Evolutionary conservation across 2,888 invertebrate species (phyloP).

Genomic region (Cinara cedri): DNA sequence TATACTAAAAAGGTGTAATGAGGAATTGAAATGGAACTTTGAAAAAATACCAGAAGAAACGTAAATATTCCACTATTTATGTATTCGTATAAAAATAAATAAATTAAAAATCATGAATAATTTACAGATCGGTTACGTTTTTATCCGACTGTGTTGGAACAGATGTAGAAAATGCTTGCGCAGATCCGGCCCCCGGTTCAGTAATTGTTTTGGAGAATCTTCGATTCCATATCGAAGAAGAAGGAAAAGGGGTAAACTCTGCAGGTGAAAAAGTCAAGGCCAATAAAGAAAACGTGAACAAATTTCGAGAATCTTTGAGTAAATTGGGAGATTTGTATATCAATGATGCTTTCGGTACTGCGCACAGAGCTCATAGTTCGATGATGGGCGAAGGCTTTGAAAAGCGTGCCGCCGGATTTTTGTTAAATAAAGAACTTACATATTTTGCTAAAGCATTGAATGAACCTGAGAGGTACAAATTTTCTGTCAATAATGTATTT

Average conservation of each 20-base stretch:
- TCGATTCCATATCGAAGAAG: slow-evolving; percentile 95
- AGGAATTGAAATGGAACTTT: slow-evolving; percentile 9
- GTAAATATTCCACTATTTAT: slow-evolving; percentile 32
- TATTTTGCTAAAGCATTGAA: slow-evolving; percentile 98
- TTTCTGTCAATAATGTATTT: neutral
- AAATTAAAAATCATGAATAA: slow-evolving; percentile 41
- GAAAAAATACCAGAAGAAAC: too few relatives aligned
- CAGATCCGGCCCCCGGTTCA: slow-evolving; percentile 82
- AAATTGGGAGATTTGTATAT: slow-evolving; percentile 98
- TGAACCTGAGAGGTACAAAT: slow-evolving; percentile 78
- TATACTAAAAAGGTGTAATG: slow-evolving; percentile 1
- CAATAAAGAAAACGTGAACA: slow-evolving; percentile 80
- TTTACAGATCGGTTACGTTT: slow-evolving; percentile 73
- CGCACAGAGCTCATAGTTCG: slow-evolving; percentile 88
- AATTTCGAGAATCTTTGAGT: slow-evolving; percentile 85
- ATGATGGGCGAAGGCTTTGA: slow-evolving; percentile 97
- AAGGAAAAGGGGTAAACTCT: slow-evolving; percentile 93
- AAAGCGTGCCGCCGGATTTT: slow-evolving; percentile 89
- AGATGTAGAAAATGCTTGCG: slow-evolving; percentile 89
- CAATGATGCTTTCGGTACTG: slow-evolving; percentile 99
- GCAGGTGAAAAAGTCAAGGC: slow-evolving; percentile 94
- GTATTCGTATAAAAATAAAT: slow-evolving; percentile 28
- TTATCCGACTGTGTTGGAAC: slow-evolving; percentile 91
- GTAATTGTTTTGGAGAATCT: slow-evolving; percentile 95
- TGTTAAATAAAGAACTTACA: slow-evolving; percentile 93